Evolutionary conservation across 2,888 invertebrate species (phyloP), one percentile per base, ranked within the genome.

Genomic region (Camptogramma bilineatum): DNA sequence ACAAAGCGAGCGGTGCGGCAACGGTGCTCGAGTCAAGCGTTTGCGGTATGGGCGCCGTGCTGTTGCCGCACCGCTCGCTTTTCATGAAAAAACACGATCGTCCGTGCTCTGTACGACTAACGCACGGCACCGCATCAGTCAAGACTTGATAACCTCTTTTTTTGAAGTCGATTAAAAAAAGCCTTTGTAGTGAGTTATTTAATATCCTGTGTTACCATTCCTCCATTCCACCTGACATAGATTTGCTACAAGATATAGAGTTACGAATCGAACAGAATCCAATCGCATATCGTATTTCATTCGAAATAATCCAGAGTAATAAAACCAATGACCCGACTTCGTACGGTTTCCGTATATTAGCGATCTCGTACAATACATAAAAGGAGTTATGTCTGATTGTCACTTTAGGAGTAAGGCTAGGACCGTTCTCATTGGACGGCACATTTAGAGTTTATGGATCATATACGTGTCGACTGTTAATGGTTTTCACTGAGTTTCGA

Each of bases 261-360:
- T 19, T 64, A 51, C 21, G 61, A 56, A 56, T 54, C 64, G 44
- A 58, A 47, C 61, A 18, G 52, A 66, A 55, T 55, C 42, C n/a
- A 46, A 59, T 39, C 42, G 18, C 24, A 52, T 57, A 56, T 63
- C 66, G 67, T 62, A 67, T 67, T 66, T 70, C 72, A 70, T 62
- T 72, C 63, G 66, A 55, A 70, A 67, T 72, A 70, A 69, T 67
- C 70, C 65, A 39, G 51, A 34, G 62, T 63, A 67, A 60, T 69
- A 60, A 65, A 72, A 65, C 52, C 67, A 64, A 66, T 68, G 70
- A 65, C 50, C 70, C 60, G 70, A 39, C 55, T 55, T 70, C 59
- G 54, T 69, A 63, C 51, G 61, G 68, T 63, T 68, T 68, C 63
- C 54, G 42, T 52, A 62, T 66, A 66, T 70, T 62, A 66, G 53